phyloP scores from a whole-genome alignment of 1,140 invertebrate species.

The Leptopilina boulardi region DNA sequence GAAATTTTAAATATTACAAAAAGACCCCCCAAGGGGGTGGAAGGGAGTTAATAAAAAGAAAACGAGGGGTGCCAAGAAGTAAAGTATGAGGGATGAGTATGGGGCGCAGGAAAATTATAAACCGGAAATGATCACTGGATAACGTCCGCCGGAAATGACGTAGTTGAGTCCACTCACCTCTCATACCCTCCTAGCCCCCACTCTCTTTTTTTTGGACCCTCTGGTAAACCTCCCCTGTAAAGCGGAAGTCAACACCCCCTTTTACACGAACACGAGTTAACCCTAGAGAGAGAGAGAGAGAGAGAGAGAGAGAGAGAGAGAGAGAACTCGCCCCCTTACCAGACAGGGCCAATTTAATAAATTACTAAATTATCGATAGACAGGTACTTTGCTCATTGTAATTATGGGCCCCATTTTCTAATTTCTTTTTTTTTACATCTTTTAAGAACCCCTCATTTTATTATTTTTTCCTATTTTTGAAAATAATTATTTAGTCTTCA shows the following conservation, averaged over 20 bases:
- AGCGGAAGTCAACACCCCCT: slow-evolving; percentile 27
- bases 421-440: not conserved
- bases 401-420: not conserved
- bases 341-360: slow-evolving; percentile 55
- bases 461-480: not conserved
- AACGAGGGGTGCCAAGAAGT: slow-evolving; percentile 10
- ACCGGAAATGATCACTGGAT: slow-evolving; percentile 39
- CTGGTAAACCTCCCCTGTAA: slow-evolving; percentile 19
- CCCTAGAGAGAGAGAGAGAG: slow-evolving; percentile 29
- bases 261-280: slow-evolving; percentile 22
- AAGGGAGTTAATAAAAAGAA: slow-evolving; percentile 12
- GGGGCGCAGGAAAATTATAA: slow-evolving; percentile 29
- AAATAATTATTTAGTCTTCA: no score
- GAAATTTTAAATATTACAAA: no score
- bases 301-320: no score
- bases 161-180: slow-evolving; percentile 40
- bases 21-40: no score
- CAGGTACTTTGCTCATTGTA: slow-evolving; percentile 19
- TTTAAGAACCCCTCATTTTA: not conserved
- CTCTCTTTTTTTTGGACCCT: no score
- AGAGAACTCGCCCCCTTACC: slow-evolving; percentile 2
- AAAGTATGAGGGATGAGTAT: slow-evolving; percentile 40
- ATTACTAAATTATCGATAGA: slow-evolving; percentile 57
- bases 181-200: no score
- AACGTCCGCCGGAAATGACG: slow-evolving; percentile 62